Evolutionary conservation across 2,888 invertebrate species (phyloP), one percentile per base, ranked within the genome.

Genomic region (Tribolium freemani): DNA sequence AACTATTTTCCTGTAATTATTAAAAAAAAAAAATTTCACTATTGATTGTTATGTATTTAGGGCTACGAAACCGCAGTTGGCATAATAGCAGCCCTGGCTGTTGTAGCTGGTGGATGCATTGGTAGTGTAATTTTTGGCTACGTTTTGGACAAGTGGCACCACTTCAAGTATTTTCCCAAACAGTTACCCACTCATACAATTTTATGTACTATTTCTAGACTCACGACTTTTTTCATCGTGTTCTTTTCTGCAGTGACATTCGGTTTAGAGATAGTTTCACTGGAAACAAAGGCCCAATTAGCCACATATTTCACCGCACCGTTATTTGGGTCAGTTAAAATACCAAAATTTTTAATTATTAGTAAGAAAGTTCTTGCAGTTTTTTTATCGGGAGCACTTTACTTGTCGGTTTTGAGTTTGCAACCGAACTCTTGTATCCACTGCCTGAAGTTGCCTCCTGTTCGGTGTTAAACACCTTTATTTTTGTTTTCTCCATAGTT

Each of bases 341-440:
- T 30, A 16, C 13, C 50, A 61, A 61, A 48, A n/a, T 38, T n/a
- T 6, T 38, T n/a, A 1, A 38, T 38, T 38, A 38, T 1, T 9
- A 6, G n/a, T n/a, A n/a, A n/a, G n/a, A 38, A 38, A 38, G 8
- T 11, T 11, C 6, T 87, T 88, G 8, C 87, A 97, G 98, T 73
- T 98, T 98, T 88, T 98, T 97, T 87, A 96, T 97, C 95, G 97
- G 97, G 11, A 98, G 98, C 13, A 97, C 97, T 83, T 87, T 98
- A 66, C 96, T 98, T 0, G 94, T 98, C 20, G 97, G 97, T 1
- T 98, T 97, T 87, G 98, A 98, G 86, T 96, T 97, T 83, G 97
- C 96, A 0, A 96, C 97, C 0, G 98, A 98, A 87, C 88, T 98
- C 26, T 98, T 98, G 0, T 98, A 96, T 83, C 98, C 98, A 0